Evolutionary conservation across 1,140 invertebrate genomes (phyloP).

Genomic region (Batillaria attramentaria): DNA sequence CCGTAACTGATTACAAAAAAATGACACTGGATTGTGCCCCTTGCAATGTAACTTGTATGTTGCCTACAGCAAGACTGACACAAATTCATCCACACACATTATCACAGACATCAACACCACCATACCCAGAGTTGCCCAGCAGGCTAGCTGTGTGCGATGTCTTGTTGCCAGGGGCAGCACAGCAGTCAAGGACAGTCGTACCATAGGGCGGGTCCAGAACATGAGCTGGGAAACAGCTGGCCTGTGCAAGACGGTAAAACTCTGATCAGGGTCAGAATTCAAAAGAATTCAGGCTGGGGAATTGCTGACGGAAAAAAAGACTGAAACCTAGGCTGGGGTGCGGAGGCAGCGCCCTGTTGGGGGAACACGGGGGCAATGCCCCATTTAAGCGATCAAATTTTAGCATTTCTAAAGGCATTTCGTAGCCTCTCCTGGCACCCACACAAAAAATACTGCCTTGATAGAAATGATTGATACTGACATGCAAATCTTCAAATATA

Average conservation of each 20-base stretch:
- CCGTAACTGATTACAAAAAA: neutral
- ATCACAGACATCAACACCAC: neutral
- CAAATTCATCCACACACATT: neutral
- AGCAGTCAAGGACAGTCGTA: conserved; percentile 88
- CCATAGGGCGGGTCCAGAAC: conserved; percentile 81
- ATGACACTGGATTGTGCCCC: neutral
- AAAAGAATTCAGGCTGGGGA: too few species aligned
- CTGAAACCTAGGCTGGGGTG: too few species aligned
- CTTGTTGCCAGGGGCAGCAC: conserved; percentile 97
- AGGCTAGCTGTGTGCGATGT: conserved; percentile 89
- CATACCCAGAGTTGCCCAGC: conserved; percentile 83
- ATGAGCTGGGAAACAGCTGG: conserved; percentile 88
- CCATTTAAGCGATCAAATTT: too few species aligned
- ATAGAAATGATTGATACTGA: too few species aligned
- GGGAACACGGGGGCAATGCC: too few species aligned
- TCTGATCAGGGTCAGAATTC: conserved; percentile 26
- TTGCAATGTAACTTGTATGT: neutral
- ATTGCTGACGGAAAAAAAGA: too few species aligned
- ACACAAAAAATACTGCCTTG: too few species aligned
- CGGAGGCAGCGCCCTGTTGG: too few species aligned
- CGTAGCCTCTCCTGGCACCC: too few species aligned
- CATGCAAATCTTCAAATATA: too few species aligned
- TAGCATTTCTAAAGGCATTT: too few species aligned
- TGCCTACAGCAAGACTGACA: neutral
- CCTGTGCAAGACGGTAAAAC: too few species aligned